Evolutionary conservation across 2,113 vertebrate species (phyloP).

Genomic region (Camelus bactrianus): DNA sequence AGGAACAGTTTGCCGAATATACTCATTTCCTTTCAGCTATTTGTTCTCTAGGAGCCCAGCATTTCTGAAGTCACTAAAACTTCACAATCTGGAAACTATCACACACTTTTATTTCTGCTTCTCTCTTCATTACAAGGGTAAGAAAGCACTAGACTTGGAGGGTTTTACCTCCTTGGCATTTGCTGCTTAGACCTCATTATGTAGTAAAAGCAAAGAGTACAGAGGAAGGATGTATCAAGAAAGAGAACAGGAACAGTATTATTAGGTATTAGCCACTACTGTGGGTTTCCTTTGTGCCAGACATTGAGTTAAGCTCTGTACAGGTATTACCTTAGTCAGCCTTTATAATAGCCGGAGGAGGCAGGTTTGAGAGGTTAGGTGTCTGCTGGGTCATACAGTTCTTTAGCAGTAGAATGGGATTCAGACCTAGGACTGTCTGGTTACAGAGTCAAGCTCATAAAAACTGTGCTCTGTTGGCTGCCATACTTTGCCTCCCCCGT

Average conservation of each 20-base stretch:
- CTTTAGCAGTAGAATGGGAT: not conserved
- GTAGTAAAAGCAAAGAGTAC: not conserved
- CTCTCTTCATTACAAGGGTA: not conserved
- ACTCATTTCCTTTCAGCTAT: not conserved
- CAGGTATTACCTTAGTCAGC: not conserved
- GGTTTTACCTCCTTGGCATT: not conserved
- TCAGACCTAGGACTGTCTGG: not conserved
- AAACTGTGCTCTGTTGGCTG: not conserved
- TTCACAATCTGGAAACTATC: not conserved
- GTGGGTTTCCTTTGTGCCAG: not conserved
- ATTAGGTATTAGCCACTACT: not conserved
- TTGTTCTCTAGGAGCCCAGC: not conserved
- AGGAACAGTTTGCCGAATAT: not conserved
- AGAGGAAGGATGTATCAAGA: not conserved
- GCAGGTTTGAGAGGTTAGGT: not conserved
- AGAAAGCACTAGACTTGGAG: not conserved
- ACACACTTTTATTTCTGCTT: not conserved
- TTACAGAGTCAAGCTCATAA: not conserved
- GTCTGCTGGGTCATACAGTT: not conserved
- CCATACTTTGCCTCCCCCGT: not conserved
- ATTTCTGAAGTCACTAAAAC: conserved; percentile 49
- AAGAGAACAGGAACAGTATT: not conserved
- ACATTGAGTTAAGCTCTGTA: not conserved
- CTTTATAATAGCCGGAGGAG: not conserved
- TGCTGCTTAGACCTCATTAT: not conserved